phyloP scores from a whole-genome alignment of 2,113 vertebrate species.

The Arizona elegans region DNA sequence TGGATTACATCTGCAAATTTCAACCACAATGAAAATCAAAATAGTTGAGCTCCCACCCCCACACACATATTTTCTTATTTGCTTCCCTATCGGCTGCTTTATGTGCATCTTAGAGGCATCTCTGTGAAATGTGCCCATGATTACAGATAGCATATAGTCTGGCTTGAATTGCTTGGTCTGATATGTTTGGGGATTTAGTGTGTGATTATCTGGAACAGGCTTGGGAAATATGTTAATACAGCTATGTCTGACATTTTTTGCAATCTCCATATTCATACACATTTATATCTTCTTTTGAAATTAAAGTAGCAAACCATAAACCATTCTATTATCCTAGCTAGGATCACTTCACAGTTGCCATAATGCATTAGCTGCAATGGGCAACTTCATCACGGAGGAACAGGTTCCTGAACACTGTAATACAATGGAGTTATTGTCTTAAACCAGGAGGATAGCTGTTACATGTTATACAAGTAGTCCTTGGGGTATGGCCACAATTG shows the following conservation, averaged over 20 bases:
- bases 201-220: neutral
- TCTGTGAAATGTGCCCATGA: neutral
- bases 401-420: neutral
- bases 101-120: neutral
- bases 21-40: neutral
- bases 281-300: neutral
- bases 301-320: neutral
- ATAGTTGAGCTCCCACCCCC: neutral
- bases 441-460: too few relatives aligned
- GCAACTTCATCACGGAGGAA: neutral
- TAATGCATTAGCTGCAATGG: neutral
- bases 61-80: neutral
- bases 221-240: neutral
- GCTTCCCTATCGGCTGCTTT: neutral
- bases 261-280: neutral
- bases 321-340: neutral
- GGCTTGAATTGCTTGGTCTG: neutral
- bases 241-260: neutral
- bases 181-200: neutral
- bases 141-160: neutral
- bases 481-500: too few relatives aligned
- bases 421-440: neutral
- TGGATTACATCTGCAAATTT: neutral
- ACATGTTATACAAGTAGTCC: neutral
- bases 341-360: neutral